Conservation (phyloP, 2,888 invertebrate species). For the Elaeidobius kamerunicus region DNA sequence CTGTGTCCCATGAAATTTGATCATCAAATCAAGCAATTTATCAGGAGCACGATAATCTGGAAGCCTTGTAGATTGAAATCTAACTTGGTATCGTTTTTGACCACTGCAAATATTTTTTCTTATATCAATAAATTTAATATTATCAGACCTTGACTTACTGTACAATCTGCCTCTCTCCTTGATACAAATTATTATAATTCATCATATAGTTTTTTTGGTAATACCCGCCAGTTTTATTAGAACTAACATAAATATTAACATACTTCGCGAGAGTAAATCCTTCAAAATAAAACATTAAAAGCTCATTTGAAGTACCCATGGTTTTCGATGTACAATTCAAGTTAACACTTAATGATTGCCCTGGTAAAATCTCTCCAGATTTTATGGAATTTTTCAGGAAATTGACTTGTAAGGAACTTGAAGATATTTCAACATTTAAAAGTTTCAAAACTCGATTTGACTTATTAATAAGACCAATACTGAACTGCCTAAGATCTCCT, state of each 20-base stretch:
- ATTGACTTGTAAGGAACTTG: conserved; percentile 2
- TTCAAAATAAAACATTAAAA: conserved; percentile 59
- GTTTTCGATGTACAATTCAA: conserved; percentile 58
- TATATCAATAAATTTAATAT: neutral
- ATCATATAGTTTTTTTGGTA: conserved; percentile 4
- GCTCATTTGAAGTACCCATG: conserved; percentile 60
- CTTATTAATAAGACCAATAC: conserved; percentile 52
- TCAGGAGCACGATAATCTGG: conserved; percentile 51
- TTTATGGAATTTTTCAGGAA: neutral
- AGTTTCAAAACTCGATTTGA: conserved; percentile 49
- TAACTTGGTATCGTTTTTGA: conserved; percentile 50
- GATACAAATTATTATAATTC: conserved; percentile 17
- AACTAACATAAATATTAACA: conserved; percentile 54
- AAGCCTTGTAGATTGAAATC: conserved; percentile 60
- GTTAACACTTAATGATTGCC: conserved; percentile 19
- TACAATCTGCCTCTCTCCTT: conserved; percentile 10
- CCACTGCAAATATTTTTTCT: conserved; percentile 47
- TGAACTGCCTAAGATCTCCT: conserved; percentile 49
- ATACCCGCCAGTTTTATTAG: conserved; percentile 8
- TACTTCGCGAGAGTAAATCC: conserved; percentile 60
- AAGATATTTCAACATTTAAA: conserved; percentile 49
- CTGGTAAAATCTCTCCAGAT: conserved; percentile 11
- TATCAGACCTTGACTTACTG: conserved; percentile 13
- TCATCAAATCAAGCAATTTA: conserved; percentile 46
- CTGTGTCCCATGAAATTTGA: conserved; percentile 25